Evolutionary conservation across 2,888 invertebrate genomes (phyloP).

Genomic region (Leptopilina drosophilae): DNA sequence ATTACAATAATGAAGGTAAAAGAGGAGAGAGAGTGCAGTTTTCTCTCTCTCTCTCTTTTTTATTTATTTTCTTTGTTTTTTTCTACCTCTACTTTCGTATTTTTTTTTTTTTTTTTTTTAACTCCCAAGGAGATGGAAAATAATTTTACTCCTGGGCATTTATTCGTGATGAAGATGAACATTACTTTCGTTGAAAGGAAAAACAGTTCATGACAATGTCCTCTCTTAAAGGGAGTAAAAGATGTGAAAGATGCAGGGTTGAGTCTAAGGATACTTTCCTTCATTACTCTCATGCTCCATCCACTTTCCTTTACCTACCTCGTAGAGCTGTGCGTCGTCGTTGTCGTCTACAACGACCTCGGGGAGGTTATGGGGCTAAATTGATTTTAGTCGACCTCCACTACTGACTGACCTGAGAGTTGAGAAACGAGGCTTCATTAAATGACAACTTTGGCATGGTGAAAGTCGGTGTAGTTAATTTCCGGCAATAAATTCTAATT

Average conservation of each 20-base stretch:
- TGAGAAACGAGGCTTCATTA: constrained; percentile 19
- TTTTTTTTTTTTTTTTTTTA: neutral
- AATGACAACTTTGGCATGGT: neutral
- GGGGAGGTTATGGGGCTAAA: neutral
- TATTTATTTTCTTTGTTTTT: no score
- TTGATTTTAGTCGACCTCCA: constrained; percentile 18
- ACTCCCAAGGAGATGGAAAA: neutral
- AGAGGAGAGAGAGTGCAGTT: neutral
- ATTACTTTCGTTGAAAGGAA: neutral
- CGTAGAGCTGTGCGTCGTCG: neutral
- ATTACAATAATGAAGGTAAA: constrained; percentile 3
- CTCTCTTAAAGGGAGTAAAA: neutral
- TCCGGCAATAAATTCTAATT: neutral
- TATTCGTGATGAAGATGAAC: constrained; percentile 6
- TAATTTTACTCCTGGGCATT: constrained; percentile 5
- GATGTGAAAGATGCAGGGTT: constrained; percentile 1
- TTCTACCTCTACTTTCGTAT: no score
- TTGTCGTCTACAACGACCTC: neutral
- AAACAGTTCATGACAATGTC: constrained; percentile 6
- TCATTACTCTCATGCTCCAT: constrained; percentile 29
- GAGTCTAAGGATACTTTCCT: constrained; percentile 12
- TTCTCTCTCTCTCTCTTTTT: no score
- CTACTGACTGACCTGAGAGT: constrained; percentile 9
- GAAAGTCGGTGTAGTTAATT: neutral
- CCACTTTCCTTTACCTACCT: constrained; percentile 18